These are phyloP conservation scores for Lycorma delicatula DNA, from an alignment of 1,140 invertebrate genomes.

Conservation along the genomic window DNA sequence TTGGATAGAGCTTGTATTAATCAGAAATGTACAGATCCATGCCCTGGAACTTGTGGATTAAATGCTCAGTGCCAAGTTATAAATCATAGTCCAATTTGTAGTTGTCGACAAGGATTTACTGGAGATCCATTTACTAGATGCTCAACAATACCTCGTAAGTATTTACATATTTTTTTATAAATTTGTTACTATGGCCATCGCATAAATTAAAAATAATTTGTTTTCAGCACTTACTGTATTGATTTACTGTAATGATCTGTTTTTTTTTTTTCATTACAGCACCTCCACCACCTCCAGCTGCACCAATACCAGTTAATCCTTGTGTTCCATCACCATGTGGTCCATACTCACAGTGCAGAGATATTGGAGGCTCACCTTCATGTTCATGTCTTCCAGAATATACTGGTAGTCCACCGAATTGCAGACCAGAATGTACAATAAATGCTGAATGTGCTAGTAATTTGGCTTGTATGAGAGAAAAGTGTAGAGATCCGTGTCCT, in stretches of 20 bases:
- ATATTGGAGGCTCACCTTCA: slow-evolving; percentile 35
- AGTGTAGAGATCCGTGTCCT: slow-evolving; percentile 36
- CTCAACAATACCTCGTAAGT: slow-evolving; percentile 37
- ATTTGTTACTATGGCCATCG: background rate
- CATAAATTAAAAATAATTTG: background rate
- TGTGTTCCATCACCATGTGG: slow-evolving; percentile 47
- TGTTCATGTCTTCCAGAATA: slow-evolving; percentile 38
- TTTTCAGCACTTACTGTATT: no score
- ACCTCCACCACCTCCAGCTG: slow-evolving; percentile 19
- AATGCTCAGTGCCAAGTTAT: slow-evolving; percentile 40
- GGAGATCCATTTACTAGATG: slow-evolving; percentile 31
- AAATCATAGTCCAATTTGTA: slow-evolving; percentile 41
- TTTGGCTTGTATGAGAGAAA: slow-evolving; percentile 36
- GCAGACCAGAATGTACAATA: slow-evolving; percentile 40
- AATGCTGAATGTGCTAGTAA: slow-evolving; percentile 37
- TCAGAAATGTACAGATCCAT: slow-evolving; percentile 48
- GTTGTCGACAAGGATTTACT: slow-evolving; percentile 34
- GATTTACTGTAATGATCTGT: background rate
- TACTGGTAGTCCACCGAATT: slow-evolving; percentile 39
- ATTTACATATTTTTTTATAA: background rate
- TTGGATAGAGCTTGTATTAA: slow-evolving; percentile 45
- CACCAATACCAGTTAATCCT: slow-evolving; percentile 34
- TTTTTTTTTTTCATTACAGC: slow-evolving; percentile 6
- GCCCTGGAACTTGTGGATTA: slow-evolving; percentile 47
- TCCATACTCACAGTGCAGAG: slow-evolving; percentile 42